Conservation (phyloP, 2,113 vertebrate genomes). For the Labrus mixtus region DNA sequence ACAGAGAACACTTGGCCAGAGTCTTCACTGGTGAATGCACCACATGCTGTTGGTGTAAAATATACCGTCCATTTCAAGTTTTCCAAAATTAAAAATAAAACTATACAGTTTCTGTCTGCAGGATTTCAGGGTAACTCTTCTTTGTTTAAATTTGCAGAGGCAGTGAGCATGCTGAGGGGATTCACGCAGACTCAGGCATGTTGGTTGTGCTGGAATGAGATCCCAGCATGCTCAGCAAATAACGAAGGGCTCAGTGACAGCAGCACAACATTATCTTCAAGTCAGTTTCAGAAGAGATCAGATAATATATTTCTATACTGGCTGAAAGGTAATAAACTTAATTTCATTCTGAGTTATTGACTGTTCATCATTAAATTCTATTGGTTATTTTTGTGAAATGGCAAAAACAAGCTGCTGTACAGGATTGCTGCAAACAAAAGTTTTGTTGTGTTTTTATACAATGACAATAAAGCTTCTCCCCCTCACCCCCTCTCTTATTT, state of each 20-base stretch:
- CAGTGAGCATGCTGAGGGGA: not conserved
- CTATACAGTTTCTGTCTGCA: not conserved
- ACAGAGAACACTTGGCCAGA: not conserved
- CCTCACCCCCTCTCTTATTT: not conserved
- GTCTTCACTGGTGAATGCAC: not conserved
- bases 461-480: too few species aligned
- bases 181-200: not conserved
- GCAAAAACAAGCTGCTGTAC: too few species aligned
- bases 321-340: too few species aligned
- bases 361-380: too few species aligned
- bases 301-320: too few species aligned
- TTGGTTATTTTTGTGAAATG: too few species aligned
- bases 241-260: constrained; percentile 26
- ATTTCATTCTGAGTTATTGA: too few species aligned
- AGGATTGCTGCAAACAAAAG: too few species aligned
- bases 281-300: not conserved
- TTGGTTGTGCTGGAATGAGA: constrained; percentile 37
- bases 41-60: not conserved
- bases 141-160: not conserved
- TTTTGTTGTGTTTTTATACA: too few species aligned
- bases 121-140: not conserved
- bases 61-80: not conserved
- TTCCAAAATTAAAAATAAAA: not conserved
- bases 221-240: constrained; percentile 55
- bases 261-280: constrained; percentile 1